A percentile compares a stretch with the other conserved stretches of the same genome.
Conservation (phyloP, 2,113 vertebrate species). For the Anarrhichthys ocellatus region DNA sequence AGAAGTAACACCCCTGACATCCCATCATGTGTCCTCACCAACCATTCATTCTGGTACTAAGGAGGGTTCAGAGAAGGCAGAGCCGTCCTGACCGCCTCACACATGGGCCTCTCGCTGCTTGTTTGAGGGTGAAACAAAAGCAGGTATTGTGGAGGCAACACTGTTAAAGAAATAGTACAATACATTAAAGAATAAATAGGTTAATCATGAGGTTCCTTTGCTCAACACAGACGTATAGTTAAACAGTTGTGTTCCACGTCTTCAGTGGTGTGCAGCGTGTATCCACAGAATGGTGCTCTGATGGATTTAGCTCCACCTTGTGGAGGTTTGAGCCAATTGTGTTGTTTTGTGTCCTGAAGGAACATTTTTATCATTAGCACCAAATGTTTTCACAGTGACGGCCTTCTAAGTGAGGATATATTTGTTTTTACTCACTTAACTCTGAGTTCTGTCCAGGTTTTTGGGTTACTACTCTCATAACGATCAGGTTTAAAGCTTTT, state of each 20-base stretch:
- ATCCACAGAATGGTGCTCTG: background rate
- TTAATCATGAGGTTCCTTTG: too few species aligned
- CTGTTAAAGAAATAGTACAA: background rate
- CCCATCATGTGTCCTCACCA: background rate
- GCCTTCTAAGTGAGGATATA: background rate
- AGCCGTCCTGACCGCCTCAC: background rate
- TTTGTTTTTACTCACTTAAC: background rate
- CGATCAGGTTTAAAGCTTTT: background rate
- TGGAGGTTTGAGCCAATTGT: background rate
- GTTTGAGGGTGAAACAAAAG: conserved; percentile 62
- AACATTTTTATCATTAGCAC: background rate
- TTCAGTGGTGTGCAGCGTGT: background rate
- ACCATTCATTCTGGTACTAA: background rate
- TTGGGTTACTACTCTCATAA: background rate
- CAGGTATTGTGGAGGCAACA: conserved; percentile 29
- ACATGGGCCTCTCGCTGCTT: conserved; percentile 45
- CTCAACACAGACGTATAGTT: too few species aligned
- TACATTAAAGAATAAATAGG: too few species aligned
- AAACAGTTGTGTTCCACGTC: too few species aligned
- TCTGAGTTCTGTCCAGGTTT: background rate
- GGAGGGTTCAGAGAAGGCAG: background rate
- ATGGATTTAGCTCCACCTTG: background rate
- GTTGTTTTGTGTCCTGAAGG: too few species aligned
- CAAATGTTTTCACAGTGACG: background rate
- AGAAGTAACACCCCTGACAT: background rate